Conservation (phyloP, 1,140 invertebrate genomes). For the Mylabris phalerata region DNA sequence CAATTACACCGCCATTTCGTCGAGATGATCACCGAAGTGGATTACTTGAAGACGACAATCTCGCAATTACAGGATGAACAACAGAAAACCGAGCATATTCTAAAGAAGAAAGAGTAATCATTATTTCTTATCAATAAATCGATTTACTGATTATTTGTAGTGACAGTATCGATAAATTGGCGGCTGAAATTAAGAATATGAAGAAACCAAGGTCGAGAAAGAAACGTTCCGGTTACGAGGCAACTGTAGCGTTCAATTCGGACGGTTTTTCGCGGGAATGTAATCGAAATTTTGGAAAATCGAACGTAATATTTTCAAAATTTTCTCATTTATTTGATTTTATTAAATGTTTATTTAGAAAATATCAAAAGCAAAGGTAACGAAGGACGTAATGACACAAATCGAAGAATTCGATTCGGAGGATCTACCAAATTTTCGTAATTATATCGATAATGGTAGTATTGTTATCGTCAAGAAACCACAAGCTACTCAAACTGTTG, state of each 20-base stretch:
- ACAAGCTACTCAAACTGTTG: background rate
- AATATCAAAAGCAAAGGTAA: background rate
- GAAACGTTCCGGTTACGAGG: background rate
- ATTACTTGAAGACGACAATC: conserved; percentile 4
- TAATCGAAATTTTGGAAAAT: background rate
- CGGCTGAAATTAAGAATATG: conserved; percentile 3
- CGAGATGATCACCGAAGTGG: conserved; percentile 7
- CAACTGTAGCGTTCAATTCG: background rate
- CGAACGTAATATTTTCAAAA: background rate
- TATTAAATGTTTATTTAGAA: background rate
- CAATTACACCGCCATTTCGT: conserved; percentile 10
- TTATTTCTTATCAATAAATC: background rate
- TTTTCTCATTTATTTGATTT: background rate
- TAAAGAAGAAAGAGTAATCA: conserved; percentile 12
- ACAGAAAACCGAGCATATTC: conserved; percentile 6
- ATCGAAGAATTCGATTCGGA: conserved; percentile 1
- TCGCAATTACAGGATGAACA: conserved; percentile 2
- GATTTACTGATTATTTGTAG: conserved; percentile 1
- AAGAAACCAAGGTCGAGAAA: background rate
- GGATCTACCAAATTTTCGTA: background rate
- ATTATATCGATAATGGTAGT: conserved; percentile 4
- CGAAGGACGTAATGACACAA: conserved; percentile 1
- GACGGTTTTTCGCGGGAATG: background rate
- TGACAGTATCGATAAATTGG: conserved; percentile 6
- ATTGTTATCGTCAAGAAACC: conserved; percentile 1